A percentile compares a stretch with the other conserved stretches of the same genome.
These are phyloP conservation scores for Propithecus coquereli DNA, from an alignment of 2,113 vertebrate genomes.

Conservation along the genomic window DNA sequence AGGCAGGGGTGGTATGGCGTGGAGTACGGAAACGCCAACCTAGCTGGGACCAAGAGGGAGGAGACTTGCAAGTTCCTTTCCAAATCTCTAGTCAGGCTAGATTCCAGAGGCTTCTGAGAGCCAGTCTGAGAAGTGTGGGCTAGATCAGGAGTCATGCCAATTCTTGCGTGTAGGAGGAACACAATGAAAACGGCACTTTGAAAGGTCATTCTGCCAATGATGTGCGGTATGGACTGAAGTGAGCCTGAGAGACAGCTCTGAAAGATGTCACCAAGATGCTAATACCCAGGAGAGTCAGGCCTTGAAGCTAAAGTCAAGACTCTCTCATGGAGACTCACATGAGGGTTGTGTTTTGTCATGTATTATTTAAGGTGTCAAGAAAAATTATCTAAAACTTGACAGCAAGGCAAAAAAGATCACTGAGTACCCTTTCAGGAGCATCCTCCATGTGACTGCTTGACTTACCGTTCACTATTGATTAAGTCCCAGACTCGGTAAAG, in stretches of 20 bases:
- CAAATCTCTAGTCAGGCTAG: not conserved
- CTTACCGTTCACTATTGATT: not conserved
- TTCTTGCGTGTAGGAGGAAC: not conserved
- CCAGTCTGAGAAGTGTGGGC: not conserved
- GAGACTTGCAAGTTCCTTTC: not conserved
- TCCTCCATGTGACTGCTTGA: not conserved
- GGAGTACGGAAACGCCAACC: not conserved
- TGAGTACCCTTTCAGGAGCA: not conserved
- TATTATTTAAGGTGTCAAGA: constrained; percentile 13
- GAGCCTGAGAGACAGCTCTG: not conserved
- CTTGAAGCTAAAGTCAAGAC: not conserved
- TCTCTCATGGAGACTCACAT: not conserved
- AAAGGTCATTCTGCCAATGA: not conserved
- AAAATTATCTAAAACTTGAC: constrained; percentile 2
- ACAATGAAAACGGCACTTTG: constrained; percentile 5
- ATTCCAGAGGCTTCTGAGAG: constrained; percentile 20
- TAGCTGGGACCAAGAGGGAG: not conserved
- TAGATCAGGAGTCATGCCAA: not conserved
- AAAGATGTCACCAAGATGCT: constrained; percentile 11
- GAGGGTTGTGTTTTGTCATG: not conserved
- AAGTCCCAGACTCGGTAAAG: not conserved
- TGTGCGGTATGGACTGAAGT: not conserved
- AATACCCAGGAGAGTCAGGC: not conserved
- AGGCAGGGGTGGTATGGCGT: not conserved
- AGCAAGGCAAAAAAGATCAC: not conserved